Conservation (phyloP, 2,797 vertebrate species). For the Cygnus olor region DNA sequence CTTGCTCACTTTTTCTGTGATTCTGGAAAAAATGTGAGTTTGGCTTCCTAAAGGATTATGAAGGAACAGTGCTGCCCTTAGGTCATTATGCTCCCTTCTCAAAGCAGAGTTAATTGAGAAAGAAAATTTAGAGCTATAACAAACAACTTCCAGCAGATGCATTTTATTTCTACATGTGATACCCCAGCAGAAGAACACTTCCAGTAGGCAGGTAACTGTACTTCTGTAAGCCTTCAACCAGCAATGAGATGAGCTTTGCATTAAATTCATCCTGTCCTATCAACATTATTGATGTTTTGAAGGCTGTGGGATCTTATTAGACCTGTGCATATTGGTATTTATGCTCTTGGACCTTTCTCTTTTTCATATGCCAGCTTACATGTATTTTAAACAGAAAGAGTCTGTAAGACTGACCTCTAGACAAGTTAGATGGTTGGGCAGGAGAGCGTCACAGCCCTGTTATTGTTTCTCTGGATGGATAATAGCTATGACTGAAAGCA, state of each 20-base stretch:
- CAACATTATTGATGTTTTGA: not conserved
- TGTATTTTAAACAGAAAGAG: not conserved
- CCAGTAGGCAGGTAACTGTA: not conserved
- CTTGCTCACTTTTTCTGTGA: not conserved
- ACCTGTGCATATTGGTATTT: not conserved
- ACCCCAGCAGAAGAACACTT: not conserved
- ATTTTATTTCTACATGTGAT: not conserved
- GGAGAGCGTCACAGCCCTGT: not conserved
- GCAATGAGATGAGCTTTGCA: not conserved
- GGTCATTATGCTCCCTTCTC: not conserved
- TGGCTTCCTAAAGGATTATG: not conserved
- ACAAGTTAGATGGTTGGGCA: not conserved
- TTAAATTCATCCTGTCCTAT: not conserved
- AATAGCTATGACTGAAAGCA: not conserved
- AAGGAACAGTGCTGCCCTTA: not conserved
- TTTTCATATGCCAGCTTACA: not conserved
- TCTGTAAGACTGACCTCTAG: not conserved
- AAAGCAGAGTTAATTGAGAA: not conserved
- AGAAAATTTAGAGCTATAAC: not conserved
- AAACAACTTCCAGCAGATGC: not conserved
- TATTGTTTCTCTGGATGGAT: not conserved
- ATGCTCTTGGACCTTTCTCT: not conserved
- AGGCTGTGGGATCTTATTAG: not conserved
- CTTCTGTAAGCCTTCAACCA: not conserved
- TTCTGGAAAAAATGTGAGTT: not conserved